Base-by-base conservation (phyloP, 2,113 vertebrate species). In the Indicator maculatus region DNA sequence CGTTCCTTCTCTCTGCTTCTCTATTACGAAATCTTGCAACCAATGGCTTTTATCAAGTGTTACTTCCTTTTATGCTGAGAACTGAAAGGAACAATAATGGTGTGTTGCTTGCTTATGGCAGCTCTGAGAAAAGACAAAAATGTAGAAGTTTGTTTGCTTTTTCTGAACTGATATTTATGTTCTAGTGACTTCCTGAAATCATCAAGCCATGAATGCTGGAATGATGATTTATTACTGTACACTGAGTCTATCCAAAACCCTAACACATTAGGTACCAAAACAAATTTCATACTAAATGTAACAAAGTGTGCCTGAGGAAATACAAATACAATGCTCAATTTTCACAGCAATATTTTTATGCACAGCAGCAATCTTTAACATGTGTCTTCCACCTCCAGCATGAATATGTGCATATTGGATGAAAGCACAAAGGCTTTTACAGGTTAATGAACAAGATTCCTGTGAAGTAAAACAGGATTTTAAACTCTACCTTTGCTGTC, bases 21-120 rank as follows among this genome's bases (percentile, higher is more conserved):
- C 77, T 86, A 83, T 39, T 31, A 61, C 24, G 73, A 95, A 94
- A 89, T 83, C 92, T 76, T 78, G 56, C 92, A 93, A 89, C 74
- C 84, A 93, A 66, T 83, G 74, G 33, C 44, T 90, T 86, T 96
- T 94, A 96, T 93, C 89, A 81, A 93, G 47, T 63, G 66, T 73
- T 93, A 94, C 94, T 96, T 97, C 95, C 92, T 58, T 71, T 71
- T 95, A 10, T 73, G 59, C 59, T 61, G 73, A 90, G 77, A 86
- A 79, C 86, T 60, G 55, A 45, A 85, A 85, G 30, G 93, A 79
- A 63, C 74, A 82, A 58, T 67, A 73, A 85, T 23, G 53, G 70
- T 71, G 36, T 24, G 30, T 71, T 16, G 26, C 64, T 90, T 95
- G 93, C 93, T 90, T 44, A 36, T 66, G 70, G 83, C 47, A 65